Percentiles rank a stretch among this genome's conserved stretches.
These are phyloP conservation scores for Exaiptasia diaphana DNA, from an alignment of 64 coral and sea anemone species.

Conservation along the genomic window DNA sequence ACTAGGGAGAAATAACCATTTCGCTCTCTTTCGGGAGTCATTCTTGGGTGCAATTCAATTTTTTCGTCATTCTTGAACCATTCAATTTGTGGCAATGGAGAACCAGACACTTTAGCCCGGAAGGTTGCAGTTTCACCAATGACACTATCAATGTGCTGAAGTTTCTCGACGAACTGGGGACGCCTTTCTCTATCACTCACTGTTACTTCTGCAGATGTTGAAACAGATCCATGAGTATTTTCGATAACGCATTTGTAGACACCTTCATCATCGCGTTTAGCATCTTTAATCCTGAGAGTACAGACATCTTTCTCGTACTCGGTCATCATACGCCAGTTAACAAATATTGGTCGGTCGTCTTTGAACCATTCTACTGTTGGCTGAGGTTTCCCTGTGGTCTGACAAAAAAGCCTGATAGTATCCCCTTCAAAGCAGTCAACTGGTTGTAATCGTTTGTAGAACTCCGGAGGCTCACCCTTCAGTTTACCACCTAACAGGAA, in stretches of 20 bases:
- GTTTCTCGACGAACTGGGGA: slow-evolving; percentile 83
- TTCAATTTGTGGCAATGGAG: slow-evolving; percentile 10
- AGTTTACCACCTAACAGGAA: slow-evolving; percentile 33
- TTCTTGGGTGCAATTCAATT: slow-evolving; percentile 29
- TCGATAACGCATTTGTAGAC: slow-evolving; percentile 64
- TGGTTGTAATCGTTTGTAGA: slow-evolving; percentile 60
- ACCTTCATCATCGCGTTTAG: slow-evolving; percentile 68
- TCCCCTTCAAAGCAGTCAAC: slow-evolving; percentile 66
- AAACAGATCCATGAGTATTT: slow-evolving; percentile 61
- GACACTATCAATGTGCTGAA: slow-evolving; percentile 33
- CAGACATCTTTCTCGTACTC: slow-evolving; percentile 64
- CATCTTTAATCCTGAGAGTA: slow-evolving; percentile 63
- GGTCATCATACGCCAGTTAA: slow-evolving; percentile 57
- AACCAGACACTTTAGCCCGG: slow-evolving; percentile 25
- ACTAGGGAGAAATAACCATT: slow-evolving; percentile 40
- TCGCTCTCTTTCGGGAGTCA: slow-evolving; percentile 31
- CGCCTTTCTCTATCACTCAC: slow-evolving; percentile 37
- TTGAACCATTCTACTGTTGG: slow-evolving; percentile 76
- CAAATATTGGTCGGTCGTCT: slow-evolving; percentile 51
- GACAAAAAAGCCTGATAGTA: slow-evolving; percentile 52
- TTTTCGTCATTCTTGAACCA: slow-evolving; percentile 50
- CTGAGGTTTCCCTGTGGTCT: slow-evolving; percentile 60
- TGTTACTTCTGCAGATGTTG: slow-evolving; percentile 66
- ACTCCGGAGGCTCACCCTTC: slow-evolving; percentile 61
- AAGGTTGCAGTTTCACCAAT: slow-evolving; percentile 13